Evolutionary conservation across 1,140 invertebrate species (phyloP).

Genomic region (Aphidius gifuensis): DNA sequence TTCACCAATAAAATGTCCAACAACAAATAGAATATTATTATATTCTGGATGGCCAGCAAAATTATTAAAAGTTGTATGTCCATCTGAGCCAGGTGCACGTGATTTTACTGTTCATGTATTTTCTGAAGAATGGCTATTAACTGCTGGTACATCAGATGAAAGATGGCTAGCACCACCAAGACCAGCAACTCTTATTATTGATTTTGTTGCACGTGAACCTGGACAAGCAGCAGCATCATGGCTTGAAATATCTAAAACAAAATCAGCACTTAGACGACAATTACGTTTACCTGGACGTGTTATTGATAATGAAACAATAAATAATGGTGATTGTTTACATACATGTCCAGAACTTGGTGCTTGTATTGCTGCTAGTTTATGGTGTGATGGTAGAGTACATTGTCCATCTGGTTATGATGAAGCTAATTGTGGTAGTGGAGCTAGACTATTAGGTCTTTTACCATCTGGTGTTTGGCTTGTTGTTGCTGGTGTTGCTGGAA

Average conservation of each 20-base stretch:
- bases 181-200: conserved; percentile 65
- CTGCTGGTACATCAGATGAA: conserved; percentile 33
- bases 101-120: conserved; percentile 71
- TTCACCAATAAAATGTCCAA: conserved; percentile 59
- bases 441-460: conserved; percentile 47
- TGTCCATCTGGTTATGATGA: conserved; percentile 85
- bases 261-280: conserved; percentile 64
- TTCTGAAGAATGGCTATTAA: conserved; percentile 69
- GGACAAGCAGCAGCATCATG: conserved; percentile 68
- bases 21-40: conserved; percentile 47
- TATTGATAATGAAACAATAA: conserved; percentile 59
- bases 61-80: conserved; percentile 72
- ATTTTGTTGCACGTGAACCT: conserved; percentile 69
- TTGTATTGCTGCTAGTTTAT: conserved; percentile 78
- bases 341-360: conserved; percentile 86
- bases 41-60: conserved; percentile 56
- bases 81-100: conserved; percentile 63
- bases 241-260: conserved; percentile 69
- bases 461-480: conserved; percentile 55
- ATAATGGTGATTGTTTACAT: conserved; percentile 62
- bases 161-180: conserved; percentile 49
- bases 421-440: conserved; percentile 63
- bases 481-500: conserved; percentile 52
- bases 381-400: conserved; percentile 82
- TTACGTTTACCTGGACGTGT: conserved; percentile 50